Conservation (phyloP, 2,797 vertebrate species). For the Enoplosus armatus region DNA sequence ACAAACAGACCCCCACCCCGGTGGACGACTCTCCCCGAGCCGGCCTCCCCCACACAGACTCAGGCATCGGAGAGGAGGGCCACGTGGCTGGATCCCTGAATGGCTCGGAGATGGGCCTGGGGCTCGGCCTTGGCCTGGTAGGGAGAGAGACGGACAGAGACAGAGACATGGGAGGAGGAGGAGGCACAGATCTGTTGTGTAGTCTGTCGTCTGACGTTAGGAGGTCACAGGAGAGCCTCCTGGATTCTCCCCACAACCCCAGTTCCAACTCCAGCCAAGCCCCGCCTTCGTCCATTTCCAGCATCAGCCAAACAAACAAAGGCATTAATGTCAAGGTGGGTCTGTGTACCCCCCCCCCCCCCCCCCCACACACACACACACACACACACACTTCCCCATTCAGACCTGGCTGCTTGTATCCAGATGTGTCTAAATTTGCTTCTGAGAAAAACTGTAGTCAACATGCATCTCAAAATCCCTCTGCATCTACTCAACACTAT, state of each 20-base stretch:
- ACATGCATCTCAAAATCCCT: not conserved
- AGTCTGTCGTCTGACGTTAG: constrained; percentile 94
- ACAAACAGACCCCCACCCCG: constrained; percentile 90
- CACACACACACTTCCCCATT: no score
- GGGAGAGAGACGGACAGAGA: constrained; percentile 81
- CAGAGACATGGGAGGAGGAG: constrained; percentile 64
- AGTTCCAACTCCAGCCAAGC: constrained; percentile 79
- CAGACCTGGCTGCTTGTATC: not conserved
- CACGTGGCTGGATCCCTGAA: constrained; percentile 92
- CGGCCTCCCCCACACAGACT: constrained; percentile 97
- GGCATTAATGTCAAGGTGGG: constrained; percentile 95
- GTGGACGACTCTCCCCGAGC: constrained; percentile 92
- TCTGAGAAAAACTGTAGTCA: not conserved
- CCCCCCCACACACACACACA: no score
- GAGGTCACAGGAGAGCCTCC: constrained; percentile 95
- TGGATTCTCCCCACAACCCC: constrained; percentile 87
- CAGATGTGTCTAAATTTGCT: not conserved
- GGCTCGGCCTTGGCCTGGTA: constrained; percentile 80
- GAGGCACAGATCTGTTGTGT: constrained; percentile 94
- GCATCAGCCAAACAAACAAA: constrained; percentile 96
- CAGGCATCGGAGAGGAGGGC: constrained; percentile 95
- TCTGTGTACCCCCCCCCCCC: not conserved
- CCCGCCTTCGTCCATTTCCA: constrained; percentile 94
- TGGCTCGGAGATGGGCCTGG: constrained; percentile 91
- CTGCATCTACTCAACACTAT: not conserved